Conservation (phyloP, 1,140 invertebrate species). For the Scaptomyza pallida region DNA sequence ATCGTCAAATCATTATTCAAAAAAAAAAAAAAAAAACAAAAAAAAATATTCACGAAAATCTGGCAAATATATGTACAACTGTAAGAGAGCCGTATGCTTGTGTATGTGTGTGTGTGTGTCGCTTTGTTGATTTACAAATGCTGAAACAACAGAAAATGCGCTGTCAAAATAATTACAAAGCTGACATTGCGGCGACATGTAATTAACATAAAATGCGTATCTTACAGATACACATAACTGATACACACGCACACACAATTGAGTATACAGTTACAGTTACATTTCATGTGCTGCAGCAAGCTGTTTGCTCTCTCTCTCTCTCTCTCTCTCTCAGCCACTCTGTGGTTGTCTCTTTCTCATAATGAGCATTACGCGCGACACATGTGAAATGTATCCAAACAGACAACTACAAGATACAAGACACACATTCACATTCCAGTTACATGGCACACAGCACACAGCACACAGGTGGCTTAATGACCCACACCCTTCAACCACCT, state of each 20-base stretch:
- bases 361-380: slow-evolving; percentile 42
- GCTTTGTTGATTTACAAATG: slow-evolving; percentile 44
- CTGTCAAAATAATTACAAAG: slow-evolving; percentile 79
- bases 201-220: slow-evolving; percentile 79
- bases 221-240: slow-evolving; percentile 40
- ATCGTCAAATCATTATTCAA: slow-evolving; percentile 58
- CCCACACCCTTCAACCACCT: slow-evolving; percentile 12
- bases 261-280: background rate
- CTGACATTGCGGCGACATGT: slow-evolving; percentile 71
- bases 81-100: slow-evolving; percentile 2
- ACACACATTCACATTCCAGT: background rate
- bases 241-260: slow-evolving; percentile 2
- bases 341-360: slow-evolving; percentile 9
- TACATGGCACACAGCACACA: background rate
- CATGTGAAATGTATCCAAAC: slow-evolving; percentile 45
- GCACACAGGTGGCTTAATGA: slow-evolving; percentile 27
- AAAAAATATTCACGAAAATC: slow-evolving; percentile 48
- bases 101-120: background rate
- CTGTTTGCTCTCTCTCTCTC: too few species aligned
- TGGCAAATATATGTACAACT: slow-evolving; percentile 61
- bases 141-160: slow-evolving; percentile 47
- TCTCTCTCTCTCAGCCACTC: too few species aligned
- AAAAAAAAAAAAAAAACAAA: too few species aligned
- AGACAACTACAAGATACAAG: slow-evolving; percentile 25
- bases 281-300: slow-evolving; percentile 10